These are phyloP conservation scores for Phataginus tricuspis DNA, from an alignment of 2,797 vertebrate species.

Conservation along the genomic window DNA sequence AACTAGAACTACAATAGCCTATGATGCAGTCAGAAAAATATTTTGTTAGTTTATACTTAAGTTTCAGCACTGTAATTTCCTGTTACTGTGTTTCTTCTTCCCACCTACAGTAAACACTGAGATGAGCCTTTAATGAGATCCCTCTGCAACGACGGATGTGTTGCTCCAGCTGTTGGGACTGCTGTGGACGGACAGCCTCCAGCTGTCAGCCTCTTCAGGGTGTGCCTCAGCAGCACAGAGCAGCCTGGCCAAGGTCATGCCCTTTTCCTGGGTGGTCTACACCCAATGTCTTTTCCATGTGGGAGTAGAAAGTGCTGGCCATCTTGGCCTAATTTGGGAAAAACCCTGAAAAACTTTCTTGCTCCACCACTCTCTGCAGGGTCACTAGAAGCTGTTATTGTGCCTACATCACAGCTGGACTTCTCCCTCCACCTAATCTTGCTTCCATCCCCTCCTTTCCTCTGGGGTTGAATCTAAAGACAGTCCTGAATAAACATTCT, in stretches of 20 bases:
- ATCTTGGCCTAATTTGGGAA: background rate
- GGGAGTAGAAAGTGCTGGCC: background rate
- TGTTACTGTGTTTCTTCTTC: background rate
- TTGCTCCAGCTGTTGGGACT: background rate
- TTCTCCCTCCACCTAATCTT: background rate
- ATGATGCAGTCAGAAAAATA: background rate
- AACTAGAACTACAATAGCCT: background rate
- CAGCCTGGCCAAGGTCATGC: background rate
- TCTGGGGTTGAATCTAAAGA: background rate
- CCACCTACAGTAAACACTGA: background rate
- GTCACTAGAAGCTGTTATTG: background rate
- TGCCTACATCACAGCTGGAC: background rate
- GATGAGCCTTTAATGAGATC: background rate
- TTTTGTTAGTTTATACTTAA: background rate
- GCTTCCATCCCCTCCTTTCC: background rate
- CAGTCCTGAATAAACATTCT: background rate
- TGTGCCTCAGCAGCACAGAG: background rate
- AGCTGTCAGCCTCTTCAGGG: background rate
- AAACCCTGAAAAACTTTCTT: background rate
- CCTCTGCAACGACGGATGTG: background rate
- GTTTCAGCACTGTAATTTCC: background rate
- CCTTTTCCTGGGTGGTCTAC: background rate
- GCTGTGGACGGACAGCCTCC: background rate
- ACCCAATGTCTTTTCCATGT: background rate
- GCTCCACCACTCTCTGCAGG: background rate